Conservation (phyloP, 1,140 invertebrate genomes). For the Lordiphosa collinella region DNA sequence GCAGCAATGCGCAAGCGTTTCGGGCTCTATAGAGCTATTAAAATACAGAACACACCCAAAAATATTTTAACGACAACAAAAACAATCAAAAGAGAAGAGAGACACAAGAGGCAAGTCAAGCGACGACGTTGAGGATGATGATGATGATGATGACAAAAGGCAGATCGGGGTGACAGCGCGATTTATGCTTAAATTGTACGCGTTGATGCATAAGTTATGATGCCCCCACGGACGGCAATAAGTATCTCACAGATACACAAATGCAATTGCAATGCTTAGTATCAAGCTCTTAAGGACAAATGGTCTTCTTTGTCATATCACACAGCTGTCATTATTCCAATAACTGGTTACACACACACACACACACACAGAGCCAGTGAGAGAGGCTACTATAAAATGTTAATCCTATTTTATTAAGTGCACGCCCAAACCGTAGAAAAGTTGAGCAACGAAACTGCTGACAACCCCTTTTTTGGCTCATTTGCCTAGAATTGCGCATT, state of each 20-base stretch:
- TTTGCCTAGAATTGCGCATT: conserved; percentile 4
- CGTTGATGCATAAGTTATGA: conserved; percentile 73
- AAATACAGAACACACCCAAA: conserved; percentile 77
- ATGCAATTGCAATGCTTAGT: conserved; percentile 20
- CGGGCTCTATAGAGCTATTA: conserved; percentile 54
- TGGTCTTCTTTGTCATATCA: conserved; percentile 36
- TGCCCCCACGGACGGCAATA: conserved; percentile 17
- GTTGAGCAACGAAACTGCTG: background rate
- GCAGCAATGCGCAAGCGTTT: conserved; percentile 60
- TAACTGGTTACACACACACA: conserved; percentile 57
- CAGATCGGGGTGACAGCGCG: conserved; percentile 63
- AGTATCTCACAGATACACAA: conserved; percentile 47
- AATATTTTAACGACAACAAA: conserved; percentile 67
- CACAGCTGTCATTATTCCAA: conserved; percentile 74
- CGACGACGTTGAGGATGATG: conserved; percentile 10
- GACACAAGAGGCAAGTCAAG: conserved; percentile 1
- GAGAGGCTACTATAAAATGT: conserved; percentile 58
- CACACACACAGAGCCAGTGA: conserved; percentile 12
- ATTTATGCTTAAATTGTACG: conserved; percentile 74
- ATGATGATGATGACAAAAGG: conserved; percentile 54
- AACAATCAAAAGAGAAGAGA: conserved; percentile 34
- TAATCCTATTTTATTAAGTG: conserved; percentile 76
- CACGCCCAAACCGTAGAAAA: conserved; percentile 27
- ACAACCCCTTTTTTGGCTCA: conserved; percentile 30
- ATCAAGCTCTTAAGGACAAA: conserved; percentile 31